Evolutionary conservation across 35 echinoderm and acorn worm species (phyloP).

Genomic region (Strongylocentrotus purpuratus): DNA sequence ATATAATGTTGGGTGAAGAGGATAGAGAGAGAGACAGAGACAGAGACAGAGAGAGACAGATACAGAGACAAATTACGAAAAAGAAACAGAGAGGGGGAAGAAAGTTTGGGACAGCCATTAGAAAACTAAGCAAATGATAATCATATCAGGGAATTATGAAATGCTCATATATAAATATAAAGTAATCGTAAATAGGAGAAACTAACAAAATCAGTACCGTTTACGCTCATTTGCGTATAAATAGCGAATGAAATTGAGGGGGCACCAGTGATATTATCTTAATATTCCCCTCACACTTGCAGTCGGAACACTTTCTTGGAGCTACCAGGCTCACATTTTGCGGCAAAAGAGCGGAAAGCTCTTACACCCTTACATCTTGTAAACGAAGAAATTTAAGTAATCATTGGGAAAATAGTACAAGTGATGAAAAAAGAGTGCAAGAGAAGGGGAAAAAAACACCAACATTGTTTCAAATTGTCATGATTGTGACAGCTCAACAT

Average conservation of each 20-base stretch:
- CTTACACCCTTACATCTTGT: slow-evolving; percentile 1
- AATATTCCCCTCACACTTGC: background rate
- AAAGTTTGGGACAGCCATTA: background rate
- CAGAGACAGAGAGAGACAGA: background rate
- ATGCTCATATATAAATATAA: background rate
- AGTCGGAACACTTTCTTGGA: background rate
- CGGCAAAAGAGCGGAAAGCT: background rate
- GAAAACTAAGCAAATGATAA: background rate
- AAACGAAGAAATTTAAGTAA: background rate
- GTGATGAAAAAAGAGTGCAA: background rate
- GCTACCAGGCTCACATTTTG: background rate
- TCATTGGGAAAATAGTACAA: background rate
- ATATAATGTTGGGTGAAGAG: background rate
- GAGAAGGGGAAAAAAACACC: background rate
- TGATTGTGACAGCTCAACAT: background rate
- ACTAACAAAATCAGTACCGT: background rate
- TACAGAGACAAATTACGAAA: too few species aligned
- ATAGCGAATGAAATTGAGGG: background rate
- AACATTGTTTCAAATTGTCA: background rate
- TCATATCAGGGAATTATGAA: background rate
- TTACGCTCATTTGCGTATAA: background rate
- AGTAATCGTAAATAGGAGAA: background rate
- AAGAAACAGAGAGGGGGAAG: background rate
- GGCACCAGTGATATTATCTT: background rate
- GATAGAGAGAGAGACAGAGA: background rate